Evolutionary conservation across 2,113 vertebrate species (phyloP).

Genomic region (Cathartes aura): DNA sequence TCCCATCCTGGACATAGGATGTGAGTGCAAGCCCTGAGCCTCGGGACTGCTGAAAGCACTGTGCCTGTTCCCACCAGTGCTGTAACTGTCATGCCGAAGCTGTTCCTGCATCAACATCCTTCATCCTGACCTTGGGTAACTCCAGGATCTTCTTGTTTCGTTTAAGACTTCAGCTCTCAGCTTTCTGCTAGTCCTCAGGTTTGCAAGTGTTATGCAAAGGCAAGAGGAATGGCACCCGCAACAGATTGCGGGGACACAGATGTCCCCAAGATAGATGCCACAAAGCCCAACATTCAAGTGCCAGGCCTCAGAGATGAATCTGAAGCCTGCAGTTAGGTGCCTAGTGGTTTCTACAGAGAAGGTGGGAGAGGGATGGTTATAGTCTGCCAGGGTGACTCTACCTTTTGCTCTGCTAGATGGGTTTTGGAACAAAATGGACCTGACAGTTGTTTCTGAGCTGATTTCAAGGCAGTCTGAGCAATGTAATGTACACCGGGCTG

Average conservation of each 20-base stretch:
- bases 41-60: neutral
- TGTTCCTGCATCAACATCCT: neutral
- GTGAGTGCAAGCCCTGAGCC: neutral
- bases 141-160: neutral
- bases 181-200: neutral
- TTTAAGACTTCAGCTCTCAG: neutral
- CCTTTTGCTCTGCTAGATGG: neutral
- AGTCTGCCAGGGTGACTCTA: neutral
- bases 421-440: neutral
- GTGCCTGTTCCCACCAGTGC: neutral
- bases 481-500: neutral
- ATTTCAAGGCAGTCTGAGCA: neutral
- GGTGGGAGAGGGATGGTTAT: neutral
- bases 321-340: neutral
- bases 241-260: neutral
- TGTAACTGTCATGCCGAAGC: rapidly evolving
- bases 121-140: neutral
- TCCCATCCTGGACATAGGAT: neutral
- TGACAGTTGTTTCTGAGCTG: neutral
- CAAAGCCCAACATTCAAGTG: neutral
- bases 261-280: neutral
- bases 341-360: neutral
- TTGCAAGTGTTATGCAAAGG: neutral
- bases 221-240: neutral
- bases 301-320: neutral